Evolutionary conservation across 2,113 vertebrate genomes (phyloP), one percentile per base, ranked within the genome.

Genomic region (Indicator maculatus): DNA sequence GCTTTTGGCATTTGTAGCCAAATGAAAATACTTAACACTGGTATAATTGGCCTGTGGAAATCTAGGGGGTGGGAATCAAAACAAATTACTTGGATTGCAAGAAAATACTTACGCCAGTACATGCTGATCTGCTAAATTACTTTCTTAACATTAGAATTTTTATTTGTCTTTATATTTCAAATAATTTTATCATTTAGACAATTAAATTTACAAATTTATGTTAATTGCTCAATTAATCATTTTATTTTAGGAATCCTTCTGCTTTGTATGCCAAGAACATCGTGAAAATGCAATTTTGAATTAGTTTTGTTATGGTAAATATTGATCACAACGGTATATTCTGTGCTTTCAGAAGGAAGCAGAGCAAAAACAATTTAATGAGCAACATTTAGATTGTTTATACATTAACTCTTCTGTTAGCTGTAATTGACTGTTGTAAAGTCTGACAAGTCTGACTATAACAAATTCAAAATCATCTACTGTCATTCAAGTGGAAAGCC

Each of bases 191-290:
- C 8, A 71, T 78, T 83, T 73, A 64, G 23, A 86, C 65, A 12
- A 75, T 36, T 86, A 44, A 8, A 55, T 64, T 53, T 88, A 66
- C 53, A 86, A 64, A 50, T 64, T 3, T 60, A 60, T 41, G 24
- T 60, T 74, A 88, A 77, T 92, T 73, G 5, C 9, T 61, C 86
- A 45, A 79, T 90, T 92, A 90, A 92, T 36, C 16, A 85, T 41
- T 77, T 79, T 75, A 47, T 91, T 88, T 93, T 58, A 79, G 16
- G 47, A 87, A 77, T 88, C 12, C 26, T 75, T 92, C 58, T 83
- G 33, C 28, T 83, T 83, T 36, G 21, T 31, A 71, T 55, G 53
- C 27, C 66, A 88, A 91, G 89, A 80, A 8, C 41, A 74, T 67
- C 3, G 27, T 44, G 30, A 80, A 76, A 88, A 61, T 64, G 20